Evolutionary conservation across 2,888 invertebrate genomes (phyloP).

Genomic region (Drosophila emarginata): DNA sequence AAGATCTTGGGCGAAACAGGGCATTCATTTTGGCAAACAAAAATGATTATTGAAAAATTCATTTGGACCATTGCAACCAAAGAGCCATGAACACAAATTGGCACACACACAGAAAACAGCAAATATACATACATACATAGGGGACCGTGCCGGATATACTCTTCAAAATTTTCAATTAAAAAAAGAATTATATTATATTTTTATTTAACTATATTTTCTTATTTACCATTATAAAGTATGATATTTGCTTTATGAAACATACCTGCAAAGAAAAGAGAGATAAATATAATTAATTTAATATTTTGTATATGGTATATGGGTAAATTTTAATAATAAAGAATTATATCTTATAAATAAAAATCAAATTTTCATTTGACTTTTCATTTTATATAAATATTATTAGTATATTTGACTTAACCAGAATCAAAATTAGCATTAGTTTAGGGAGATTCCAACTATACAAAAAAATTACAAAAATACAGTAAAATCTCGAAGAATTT

Average conservation of each 20-base stretch:
- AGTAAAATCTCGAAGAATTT: neutral
- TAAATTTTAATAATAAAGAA: too few species aligned
- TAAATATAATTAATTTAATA: constrained; percentile 10
- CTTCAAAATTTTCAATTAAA: neutral
- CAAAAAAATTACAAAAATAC: too few species aligned
- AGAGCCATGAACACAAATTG: constrained; percentile 50
- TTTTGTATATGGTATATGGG: neutral
- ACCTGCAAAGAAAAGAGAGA: constrained; percentile 47
- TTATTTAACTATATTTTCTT: too few species aligned
- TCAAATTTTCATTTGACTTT: neutral
- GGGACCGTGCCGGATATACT: constrained; percentile 1
- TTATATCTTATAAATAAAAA: neutral
- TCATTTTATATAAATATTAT: too few species aligned
- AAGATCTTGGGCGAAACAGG: neutral
- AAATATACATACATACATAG: constrained; percentile 2
- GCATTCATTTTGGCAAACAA: constrained; percentile 47
- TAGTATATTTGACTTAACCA: too few species aligned
- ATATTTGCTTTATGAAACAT: constrained; percentile 53
- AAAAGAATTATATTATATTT: too few species aligned
- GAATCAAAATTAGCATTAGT: too few species aligned
- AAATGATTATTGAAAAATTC: constrained; percentile 59
- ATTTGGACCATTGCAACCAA: constrained; percentile 51
- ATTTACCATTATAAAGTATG: constrained; percentile 48
- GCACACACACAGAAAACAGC: constrained; percentile 27
- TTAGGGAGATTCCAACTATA: too few species aligned